Evolutionary conservation across 2,113 vertebrate species (phyloP).

Genomic region (Amblyornis subalaris): DNA sequence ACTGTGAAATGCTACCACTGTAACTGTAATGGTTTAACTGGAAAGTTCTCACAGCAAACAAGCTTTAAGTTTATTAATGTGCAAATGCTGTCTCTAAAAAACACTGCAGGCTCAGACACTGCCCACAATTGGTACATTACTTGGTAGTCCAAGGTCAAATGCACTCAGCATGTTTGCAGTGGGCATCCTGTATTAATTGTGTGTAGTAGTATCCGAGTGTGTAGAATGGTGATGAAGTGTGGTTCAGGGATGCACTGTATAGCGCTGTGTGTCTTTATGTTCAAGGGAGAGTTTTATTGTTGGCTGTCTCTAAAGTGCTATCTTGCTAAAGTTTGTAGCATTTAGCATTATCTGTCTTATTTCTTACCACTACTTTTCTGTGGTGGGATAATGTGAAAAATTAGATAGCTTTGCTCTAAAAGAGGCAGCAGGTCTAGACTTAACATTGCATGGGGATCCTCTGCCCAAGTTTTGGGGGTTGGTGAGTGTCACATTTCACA

Average conservation of each 20-base stretch:
- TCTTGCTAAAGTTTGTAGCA: not conserved
- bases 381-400: not conserved
- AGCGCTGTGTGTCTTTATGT: not conserved
- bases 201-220: not conserved
- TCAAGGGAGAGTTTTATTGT: not conserved
- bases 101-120: not conserved
- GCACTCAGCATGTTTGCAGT: constrained; percentile 9
- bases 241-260: not conserved
- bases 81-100: not conserved
- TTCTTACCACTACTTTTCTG: not conserved
- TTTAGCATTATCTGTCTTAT: not conserved
- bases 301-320: not conserved
- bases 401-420: constrained; percentile 21
- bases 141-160: constrained; percentile 15
- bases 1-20: not conserved
- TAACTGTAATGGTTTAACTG: constrained; percentile 4
- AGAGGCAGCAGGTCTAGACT: constrained; percentile 31
- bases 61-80: not conserved
- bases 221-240: not conserved
- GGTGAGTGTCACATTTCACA: constrained; percentile 2
- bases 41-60: not conserved
- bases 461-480: not conserved
- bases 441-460: not conserved
- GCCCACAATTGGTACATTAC: not conserved
- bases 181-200: not conserved